Conservation (phyloP, 2,797 vertebrate genomes). For the Girardinus metallicus region DNA sequence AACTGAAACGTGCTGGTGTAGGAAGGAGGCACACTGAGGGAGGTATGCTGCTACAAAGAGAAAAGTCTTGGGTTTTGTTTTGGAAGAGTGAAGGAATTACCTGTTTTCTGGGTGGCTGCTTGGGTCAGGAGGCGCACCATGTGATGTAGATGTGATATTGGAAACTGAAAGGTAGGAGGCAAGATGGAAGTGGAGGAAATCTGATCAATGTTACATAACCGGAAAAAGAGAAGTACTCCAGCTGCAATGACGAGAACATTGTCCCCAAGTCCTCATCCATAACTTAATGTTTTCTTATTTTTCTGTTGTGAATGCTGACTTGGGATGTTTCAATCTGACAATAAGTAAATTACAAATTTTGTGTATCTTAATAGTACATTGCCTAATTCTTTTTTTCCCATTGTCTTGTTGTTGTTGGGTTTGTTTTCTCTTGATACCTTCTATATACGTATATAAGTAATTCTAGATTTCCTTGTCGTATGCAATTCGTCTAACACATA, state of each 20-base stretch:
- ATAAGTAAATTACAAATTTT: conserved; percentile 9
- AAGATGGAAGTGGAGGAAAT: conserved; percentile 19
- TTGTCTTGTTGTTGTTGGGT: conserved; percentile 16
- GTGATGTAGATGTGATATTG: conserved; percentile 48
- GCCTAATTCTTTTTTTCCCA: conserved; percentile 4
- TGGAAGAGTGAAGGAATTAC: conserved; percentile 27
- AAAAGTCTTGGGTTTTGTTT: conserved; percentile 48
- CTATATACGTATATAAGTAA: conserved; percentile 15
- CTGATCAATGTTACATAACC: conserved; percentile 55
- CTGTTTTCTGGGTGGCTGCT: conserved; percentile 36
- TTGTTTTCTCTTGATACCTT: conserved; percentile 9
- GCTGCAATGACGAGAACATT: conserved; percentile 42
- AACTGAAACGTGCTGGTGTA: conserved; percentile 34
- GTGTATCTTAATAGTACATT: conserved; percentile 10
- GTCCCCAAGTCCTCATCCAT: conserved; percentile 36
- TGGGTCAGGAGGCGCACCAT: conserved; percentile 37
- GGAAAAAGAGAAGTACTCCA: conserved; percentile 39
- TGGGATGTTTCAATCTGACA: neutral
- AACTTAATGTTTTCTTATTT: conserved; percentile 22
- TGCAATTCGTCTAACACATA: neutral
- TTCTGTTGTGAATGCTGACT: neutral
- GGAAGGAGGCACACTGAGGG: conserved; percentile 31
- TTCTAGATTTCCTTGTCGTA: neutral
- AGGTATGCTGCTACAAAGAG: conserved; percentile 30
- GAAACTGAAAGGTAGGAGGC: conserved; percentile 5